Conservation (phyloP, 2,888 invertebrate species). For the Scaptomyza reducta region DNA sequence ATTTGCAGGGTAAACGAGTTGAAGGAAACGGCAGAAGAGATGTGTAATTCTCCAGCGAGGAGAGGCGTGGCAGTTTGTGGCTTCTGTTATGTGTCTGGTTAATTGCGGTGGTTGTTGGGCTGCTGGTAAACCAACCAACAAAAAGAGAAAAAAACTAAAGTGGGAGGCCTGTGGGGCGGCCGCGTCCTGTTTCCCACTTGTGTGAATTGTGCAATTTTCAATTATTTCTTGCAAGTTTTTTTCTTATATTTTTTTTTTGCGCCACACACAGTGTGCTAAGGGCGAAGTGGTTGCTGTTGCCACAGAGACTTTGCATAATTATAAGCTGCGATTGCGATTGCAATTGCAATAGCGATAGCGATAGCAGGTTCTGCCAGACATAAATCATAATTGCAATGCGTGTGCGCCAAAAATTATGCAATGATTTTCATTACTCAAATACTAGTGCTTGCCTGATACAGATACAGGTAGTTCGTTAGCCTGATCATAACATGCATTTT, state of each 20-base stretch:
- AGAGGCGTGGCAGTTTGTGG: constrained; percentile 45
- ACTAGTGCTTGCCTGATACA: background rate
- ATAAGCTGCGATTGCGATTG: constrained; percentile 66
- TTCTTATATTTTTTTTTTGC: constrained; percentile 19
- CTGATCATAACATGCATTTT: background rate
- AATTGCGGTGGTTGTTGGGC: constrained; percentile 68
- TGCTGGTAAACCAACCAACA: constrained; percentile 15
- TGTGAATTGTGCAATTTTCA: constrained; percentile 83
- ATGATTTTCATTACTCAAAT: constrained; percentile 68
- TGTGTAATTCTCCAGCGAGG: constrained; percentile 25
- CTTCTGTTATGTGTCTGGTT: constrained; percentile 61
- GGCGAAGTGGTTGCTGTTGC: constrained; percentile 13
- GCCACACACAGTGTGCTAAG: background rate
- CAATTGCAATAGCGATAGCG: constrained; percentile 52
- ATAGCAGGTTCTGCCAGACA: constrained; percentile 55
- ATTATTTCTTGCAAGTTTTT: constrained; percentile 74
- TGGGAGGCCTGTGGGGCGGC: background rate
- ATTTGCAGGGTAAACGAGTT: constrained; percentile 40
- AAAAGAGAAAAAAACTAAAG: background rate
- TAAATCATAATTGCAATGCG: constrained; percentile 70
- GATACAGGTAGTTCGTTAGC: constrained; percentile 13
- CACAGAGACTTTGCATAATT: constrained; percentile 72
- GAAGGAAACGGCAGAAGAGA: background rate
- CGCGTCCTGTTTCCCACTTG: constrained; percentile 74
- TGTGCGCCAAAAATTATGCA: constrained; percentile 71